Conservation (phyloP, 2,888 invertebrate species). For the Xestia rhomboidea region DNA sequence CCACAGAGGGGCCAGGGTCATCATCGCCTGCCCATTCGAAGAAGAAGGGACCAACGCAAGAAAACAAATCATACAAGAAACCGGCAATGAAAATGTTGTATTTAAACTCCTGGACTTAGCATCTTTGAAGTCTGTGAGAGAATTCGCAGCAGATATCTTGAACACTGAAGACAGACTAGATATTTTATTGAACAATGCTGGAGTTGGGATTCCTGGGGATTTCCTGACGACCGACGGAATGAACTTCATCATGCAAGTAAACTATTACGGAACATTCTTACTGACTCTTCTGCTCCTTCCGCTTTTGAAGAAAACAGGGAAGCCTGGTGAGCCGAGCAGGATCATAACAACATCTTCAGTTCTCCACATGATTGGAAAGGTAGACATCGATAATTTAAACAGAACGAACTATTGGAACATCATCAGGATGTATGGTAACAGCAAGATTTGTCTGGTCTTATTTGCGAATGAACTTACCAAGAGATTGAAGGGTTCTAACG, state of each 20-base stretch:
- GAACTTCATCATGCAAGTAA: slow-evolving; percentile 96
- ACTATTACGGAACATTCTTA: slow-evolving; percentile 97
- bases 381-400: slow-evolving; percentile 63
- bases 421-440: slow-evolving; percentile 69
- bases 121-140: slow-evolving; percentile 93
- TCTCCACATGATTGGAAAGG: slow-evolving; percentile 76
- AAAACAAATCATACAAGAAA: slow-evolving; percentile 91
- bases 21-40: slow-evolving; percentile 80
- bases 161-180: slow-evolving; percentile 93
- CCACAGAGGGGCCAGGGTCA: slow-evolving; percentile 78
- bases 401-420: slow-evolving; percentile 45
- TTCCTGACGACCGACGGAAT: slow-evolving; percentile 93
- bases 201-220: slow-evolving; percentile 89
- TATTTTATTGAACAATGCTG: slow-evolving; percentile 96
- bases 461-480: slow-evolving; percentile 93
- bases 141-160: slow-evolving; percentile 94
- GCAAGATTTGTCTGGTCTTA: slow-evolving; percentile 91
- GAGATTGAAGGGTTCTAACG: slow-evolving; percentile 91
- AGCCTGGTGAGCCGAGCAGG: slow-evolving; percentile 76
- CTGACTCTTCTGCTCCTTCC: slow-evolving; percentile 75
- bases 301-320: slow-evolving; percentile 72
- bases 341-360: slow-evolving; percentile 88
- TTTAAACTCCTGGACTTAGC: slow-evolving; percentile 93
- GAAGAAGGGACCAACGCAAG: slow-evolving; percentile 75
- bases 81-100: slow-evolving; percentile 92